phyloP scores from a whole-genome alignment of 2,113 vertebrate species.

The Melanerpes formicivorus region DNA sequence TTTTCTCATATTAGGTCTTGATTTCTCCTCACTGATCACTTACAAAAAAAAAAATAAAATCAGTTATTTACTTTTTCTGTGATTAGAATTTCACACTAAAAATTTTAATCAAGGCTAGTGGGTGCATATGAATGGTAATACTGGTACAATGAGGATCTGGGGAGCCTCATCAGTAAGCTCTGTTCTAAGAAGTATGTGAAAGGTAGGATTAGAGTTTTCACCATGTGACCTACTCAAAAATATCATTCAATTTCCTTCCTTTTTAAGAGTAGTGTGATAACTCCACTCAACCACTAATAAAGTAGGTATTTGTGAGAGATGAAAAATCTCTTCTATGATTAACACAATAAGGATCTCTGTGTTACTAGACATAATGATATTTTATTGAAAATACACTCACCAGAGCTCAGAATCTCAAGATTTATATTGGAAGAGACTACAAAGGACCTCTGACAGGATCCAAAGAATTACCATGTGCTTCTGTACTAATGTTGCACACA shows the following conservation, averaged over 20 bases:
- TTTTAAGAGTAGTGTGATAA: background rate
- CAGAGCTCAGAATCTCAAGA: background rate
- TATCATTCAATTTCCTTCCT: background rate
- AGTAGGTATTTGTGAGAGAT: background rate
- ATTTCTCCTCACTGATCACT: background rate
- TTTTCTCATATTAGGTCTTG: background rate
- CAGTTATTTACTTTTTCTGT: background rate
- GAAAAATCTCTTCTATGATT: background rate
- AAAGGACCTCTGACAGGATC: background rate
- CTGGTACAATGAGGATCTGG: background rate
- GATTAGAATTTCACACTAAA: background rate
- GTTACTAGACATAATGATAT: background rate
- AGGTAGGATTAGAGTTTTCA: background rate
- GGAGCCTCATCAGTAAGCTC: background rate
- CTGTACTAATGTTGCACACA: background rate
- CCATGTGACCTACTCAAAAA: background rate
- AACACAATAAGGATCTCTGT: background rate
- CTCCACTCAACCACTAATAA: background rate
- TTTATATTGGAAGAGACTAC: background rate
- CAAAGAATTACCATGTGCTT: background rate
- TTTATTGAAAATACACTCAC: background rate
- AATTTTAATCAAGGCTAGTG: background rate
- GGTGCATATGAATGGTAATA: background rate
- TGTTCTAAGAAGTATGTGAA: background rate
- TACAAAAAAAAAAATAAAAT: no score